These are phyloP conservation scores for Cerastis rubricosa DNA, from an alignment of 2,888 invertebrate genomes.

Conservation along the genomic window DNA sequence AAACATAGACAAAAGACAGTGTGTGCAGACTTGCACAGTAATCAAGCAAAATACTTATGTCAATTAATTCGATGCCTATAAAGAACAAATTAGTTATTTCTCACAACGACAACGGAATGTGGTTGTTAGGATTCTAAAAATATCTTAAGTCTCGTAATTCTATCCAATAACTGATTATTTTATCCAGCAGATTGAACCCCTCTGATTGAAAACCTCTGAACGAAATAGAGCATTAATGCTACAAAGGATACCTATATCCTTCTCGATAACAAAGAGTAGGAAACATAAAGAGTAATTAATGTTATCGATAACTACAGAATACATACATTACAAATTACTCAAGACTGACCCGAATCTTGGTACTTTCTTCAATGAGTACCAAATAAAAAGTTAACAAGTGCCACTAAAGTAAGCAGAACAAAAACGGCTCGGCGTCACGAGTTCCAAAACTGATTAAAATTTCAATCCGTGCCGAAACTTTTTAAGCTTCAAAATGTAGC, in stretches of 20 bases:
- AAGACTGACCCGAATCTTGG: slow-evolving; percentile 45
- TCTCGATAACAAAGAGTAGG: slow-evolving; percentile 20
- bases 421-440: slow-evolving; percentile 76
- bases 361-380: slow-evolving; percentile 64
- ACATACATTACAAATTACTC: slow-evolving; percentile 37
- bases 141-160: slow-evolving; percentile 21
- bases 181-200: slow-evolving; percentile 35
- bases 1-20: too few species aligned
- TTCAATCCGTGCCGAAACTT: slow-evolving; percentile 83
- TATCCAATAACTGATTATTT: slow-evolving; percentile 17
- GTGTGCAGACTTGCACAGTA: too few species aligned
- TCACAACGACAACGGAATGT: background rate
- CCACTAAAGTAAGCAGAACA: slow-evolving; percentile 58
- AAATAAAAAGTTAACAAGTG: slow-evolving; percentile 63
- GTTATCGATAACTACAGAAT: slow-evolving; percentile 53
- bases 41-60: background rate
- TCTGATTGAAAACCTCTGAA: slow-evolving; percentile 13
- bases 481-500: slow-evolving; percentile 82
- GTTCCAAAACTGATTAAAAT: slow-evolving; percentile 81
- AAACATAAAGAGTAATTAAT: slow-evolving; percentile 48
- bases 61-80: background rate
- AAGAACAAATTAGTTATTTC: background rate
- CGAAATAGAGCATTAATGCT: slow-evolving; percentile 20
- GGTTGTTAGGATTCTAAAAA: slow-evolving; percentile 5
- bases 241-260: slow-evolving; percentile 9